phyloP scores from a whole-genome alignment of 1,140 invertebrate species.

The Maconellicoccus hirsutus region DNA sequence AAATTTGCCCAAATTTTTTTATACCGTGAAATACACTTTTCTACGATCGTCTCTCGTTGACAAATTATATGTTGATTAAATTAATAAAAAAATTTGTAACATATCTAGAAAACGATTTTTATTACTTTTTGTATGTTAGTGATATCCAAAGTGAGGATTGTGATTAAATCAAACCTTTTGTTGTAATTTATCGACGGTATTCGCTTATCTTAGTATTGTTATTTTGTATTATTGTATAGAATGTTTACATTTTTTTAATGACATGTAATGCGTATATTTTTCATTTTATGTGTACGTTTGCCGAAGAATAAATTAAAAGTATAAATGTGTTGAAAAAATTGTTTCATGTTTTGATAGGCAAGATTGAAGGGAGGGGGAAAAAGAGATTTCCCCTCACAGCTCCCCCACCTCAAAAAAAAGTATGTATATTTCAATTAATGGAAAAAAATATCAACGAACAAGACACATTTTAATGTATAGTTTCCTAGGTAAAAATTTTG shows the following conservation, averaged over 20 bases:
- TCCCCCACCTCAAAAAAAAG: too few relatives aligned
- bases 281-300: not conserved
- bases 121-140: not conserved
- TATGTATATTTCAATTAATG: too few relatives aligned
- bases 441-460: too few relatives aligned
- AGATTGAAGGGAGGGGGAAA: too few relatives aligned
- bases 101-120: not conserved
- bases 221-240: not conserved
- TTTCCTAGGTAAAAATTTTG: too few relatives aligned
- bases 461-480: too few relatives aligned
- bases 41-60: too few relatives aligned
- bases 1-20: too few relatives aligned
- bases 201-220: not conserved
- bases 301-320: not conserved
- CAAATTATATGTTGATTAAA: not conserved
- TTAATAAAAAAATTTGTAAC: not conserved
- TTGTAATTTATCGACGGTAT: not conserved
- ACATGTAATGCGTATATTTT: not conserved
- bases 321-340: not conserved
- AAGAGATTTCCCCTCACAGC: too few relatives aligned
- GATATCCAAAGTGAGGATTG: not conserved
- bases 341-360: too few relatives aligned
- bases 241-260: not conserved
- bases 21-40: too few relatives aligned
- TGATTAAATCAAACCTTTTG: not conserved